Evolutionary conservation across 2,113 vertebrate genomes (phyloP).

Genomic region (Numida meleagris): DNA sequence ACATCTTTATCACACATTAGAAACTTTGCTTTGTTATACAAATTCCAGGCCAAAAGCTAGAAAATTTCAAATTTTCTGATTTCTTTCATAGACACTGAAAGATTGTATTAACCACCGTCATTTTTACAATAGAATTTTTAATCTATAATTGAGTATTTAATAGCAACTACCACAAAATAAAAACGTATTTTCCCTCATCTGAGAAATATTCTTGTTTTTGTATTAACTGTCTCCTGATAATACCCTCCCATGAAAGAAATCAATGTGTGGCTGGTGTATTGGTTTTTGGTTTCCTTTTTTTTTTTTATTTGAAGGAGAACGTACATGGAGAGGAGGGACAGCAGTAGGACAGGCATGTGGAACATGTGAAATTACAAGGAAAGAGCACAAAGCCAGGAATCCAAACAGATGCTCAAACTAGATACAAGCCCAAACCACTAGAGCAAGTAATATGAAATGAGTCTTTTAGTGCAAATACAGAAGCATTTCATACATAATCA

Average conservation of each 20-base stretch:
- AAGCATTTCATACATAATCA: background rate
- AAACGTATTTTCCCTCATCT: background rate
- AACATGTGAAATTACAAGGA: background rate
- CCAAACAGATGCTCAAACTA: background rate
- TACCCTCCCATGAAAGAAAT: background rate
- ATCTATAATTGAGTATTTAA: background rate
- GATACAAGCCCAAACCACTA: background rate
- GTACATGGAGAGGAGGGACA: background rate
- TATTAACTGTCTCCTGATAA: background rate
- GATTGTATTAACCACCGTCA: background rate
- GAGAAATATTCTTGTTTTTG: background rate
- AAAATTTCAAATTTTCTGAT: fast-evolving
- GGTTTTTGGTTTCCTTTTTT: background rate
- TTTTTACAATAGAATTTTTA: background rate
- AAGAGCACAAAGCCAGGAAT: background rate
- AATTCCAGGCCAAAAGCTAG: background rate
- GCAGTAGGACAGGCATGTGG: background rate
- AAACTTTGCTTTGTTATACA: background rate
- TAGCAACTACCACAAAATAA: background rate
- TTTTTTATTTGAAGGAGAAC: background rate
- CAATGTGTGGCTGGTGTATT: too few species aligned
- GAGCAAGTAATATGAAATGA: background rate
- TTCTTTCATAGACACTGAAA: background rate
- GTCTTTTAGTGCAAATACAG: background rate
- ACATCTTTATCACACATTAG: background rate